Evolutionary conservation across 2,888 invertebrate species (phyloP), one percentile per base, ranked within the genome.

Genomic region (Dexiosoma caninum): DNA sequence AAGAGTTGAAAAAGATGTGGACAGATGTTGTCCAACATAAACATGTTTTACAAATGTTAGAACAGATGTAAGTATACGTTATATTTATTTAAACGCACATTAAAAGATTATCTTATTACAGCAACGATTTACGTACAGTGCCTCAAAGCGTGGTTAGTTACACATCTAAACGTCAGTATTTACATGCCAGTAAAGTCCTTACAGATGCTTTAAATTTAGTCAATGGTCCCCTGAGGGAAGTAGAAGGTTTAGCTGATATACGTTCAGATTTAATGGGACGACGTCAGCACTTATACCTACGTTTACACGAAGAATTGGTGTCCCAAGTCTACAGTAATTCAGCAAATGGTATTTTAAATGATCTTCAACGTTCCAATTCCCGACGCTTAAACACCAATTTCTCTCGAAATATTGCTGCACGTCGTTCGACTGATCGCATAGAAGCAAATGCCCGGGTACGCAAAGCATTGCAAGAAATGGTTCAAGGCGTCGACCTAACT

Each of bases 21-120:
- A 92, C 96, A 6, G 98, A 98, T 89, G 97, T 97, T 0, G 93
- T 98, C n/a, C 97, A 99, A 86, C 98, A 98, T 87, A 97, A 97
- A 87, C 95, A 97, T 87, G 95, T 97, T 74, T 90, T 98, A 46
- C 93, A 95, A 84, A 93, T 98, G 90, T 90, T 98, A 49, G 96
- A 97, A 85, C 96, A 98, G 91, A 97, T 98, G 90, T 90, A 85
- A 84, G 87, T 81, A 8, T 19, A 10, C 16, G 8, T 5, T 6
- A 57, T 12, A 8, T 6, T 19, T 1, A 1, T 0, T 7, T 21
- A 1, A 10, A 9, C 16, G 14, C 7, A 30, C 12, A 5, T 49
- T n/a, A 0, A 3, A 2, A 23, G 32, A 32, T 14, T 57, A 9
- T 59, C 12, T 21, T 21, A 49, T 86, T 85, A 5, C 77, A 95